A percentile compares a stretch with the other conserved stretches of the same genome.
Conservation (phyloP, 92 coral and sea anemone species). For the Umimayanthus kanabou region DNA sequence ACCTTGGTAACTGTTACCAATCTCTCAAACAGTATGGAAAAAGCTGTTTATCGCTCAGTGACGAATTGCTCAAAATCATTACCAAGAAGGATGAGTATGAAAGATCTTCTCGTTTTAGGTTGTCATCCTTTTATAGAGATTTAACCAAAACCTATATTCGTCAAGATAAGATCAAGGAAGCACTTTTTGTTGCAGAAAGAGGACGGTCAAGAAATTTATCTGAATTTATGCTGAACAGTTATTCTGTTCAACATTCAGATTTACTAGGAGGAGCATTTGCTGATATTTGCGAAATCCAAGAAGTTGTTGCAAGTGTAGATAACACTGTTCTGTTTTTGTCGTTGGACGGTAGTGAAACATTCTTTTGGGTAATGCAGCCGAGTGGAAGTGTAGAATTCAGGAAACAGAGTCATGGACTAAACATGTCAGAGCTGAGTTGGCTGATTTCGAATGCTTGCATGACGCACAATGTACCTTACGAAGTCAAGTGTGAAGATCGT, state of each 20-base stretch:
- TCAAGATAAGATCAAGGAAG: neutral
- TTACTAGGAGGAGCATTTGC: neutral
- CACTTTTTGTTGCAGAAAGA: neutral
- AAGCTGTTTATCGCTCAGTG: too few relatives aligned
- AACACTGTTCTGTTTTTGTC: neutral
- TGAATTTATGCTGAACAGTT: neutral
- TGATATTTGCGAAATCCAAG: neutral
- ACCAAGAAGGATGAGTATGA: too few relatives aligned
- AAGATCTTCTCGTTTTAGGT: too few relatives aligned
- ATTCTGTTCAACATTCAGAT: neutral
- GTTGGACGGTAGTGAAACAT: neutral
- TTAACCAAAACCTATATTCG: neutral
- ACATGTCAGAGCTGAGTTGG: neutral
- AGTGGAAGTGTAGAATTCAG: neutral
- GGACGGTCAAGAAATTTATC: neutral
- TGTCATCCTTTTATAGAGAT: neutral
- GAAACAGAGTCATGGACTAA: neutral
- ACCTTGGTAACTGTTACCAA: too few relatives aligned
- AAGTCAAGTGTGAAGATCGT: conserved; percentile 3
- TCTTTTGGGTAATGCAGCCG: neutral
- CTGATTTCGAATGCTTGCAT: neutral
- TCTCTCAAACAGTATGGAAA: neutral
- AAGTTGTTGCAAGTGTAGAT: neutral
- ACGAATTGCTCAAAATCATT: too few relatives aligned
- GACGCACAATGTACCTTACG: neutral